Evolutionary conservation across 2,888 invertebrate species (phyloP), one percentile per base, ranked within the genome.

Genomic region (Yponomeuta cagnagella): DNA sequence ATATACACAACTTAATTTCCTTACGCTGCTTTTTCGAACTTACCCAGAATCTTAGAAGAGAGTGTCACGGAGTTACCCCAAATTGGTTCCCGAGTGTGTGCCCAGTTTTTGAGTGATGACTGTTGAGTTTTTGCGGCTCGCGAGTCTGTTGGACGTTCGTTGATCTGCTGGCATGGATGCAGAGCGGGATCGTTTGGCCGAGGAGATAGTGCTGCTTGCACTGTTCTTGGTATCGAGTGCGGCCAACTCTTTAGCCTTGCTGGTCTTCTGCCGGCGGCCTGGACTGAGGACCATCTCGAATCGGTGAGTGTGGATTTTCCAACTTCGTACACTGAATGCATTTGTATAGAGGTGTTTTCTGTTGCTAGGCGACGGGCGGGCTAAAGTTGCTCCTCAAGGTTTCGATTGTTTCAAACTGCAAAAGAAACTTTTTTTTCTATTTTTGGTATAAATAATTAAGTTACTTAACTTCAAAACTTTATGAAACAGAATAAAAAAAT

Each of bases 281-380:
- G 94, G 95, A 69, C 90, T 96, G 69, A 93, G 96, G 79, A 96
- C 96, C 75, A 94, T 96, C 77, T 96, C 96, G 72, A 96, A 96
- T 93, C 94, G 95, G 96, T 96, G 89, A 90, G 93, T 82, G 12
- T 3, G 52, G 3, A 58, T 58, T 58, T 58, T 58, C 15, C 2
- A 58, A 58, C 52, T 15, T 58, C 15, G 15, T 12, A 58, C 72
- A 33, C 31, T 80, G 66, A 66, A 31, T 33, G 15, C 52, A 68
- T 52, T 6, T 58, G 43, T 37, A 2, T 67, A 30, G 30, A 30
- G 64, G 1, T 8, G 31, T 10, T 65, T 69, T 72, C 30, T 72
- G 71, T 23, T 65, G 9, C 37, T 69, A 69, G 72, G 33, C 63
- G 68, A 71, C 70, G 52, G 5, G 52, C 15, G 3, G 15, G 52